Percentiles rank a stretch among this genome's conserved stretches.
Conservation (phyloP, 2,113 vertebrate species). For the Alethe diademata region DNA sequence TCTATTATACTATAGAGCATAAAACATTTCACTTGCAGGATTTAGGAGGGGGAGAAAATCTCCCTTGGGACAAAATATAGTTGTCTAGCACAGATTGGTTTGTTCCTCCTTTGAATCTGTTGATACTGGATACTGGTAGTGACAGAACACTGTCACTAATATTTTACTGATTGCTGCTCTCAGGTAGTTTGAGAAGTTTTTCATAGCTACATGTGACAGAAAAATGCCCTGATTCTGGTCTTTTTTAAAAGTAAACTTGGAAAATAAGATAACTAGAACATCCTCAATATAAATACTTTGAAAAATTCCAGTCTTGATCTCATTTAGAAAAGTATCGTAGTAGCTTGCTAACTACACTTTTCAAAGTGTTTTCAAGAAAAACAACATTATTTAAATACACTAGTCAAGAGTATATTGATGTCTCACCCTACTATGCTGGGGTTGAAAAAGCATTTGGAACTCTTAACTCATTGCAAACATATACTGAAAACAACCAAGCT, state of each 20-base stretch:
- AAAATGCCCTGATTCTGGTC: not conserved
- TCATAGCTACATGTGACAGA: not conserved
- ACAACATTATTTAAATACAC: not conserved
- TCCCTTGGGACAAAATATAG: not conserved
- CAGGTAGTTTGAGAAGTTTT: conserved; percentile 10
- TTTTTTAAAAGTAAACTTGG: not conserved
- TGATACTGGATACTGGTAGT: not conserved
- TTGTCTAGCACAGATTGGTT: not conserved
- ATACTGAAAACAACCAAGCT: conserved; percentile 6
- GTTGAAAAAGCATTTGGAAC: conserved; percentile 20
- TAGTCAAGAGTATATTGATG: not conserved
- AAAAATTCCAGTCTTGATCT: not conserved
- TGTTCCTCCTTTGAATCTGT: conserved; percentile 4
- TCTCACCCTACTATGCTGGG: not conserved
- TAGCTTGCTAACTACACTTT: not conserved
- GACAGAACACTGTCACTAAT: not conserved
- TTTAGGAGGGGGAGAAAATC: not conserved
- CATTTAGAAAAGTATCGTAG: not conserved
- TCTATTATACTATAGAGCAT: not conserved
- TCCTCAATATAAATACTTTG: not conserved
- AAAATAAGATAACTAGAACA: not conserved
- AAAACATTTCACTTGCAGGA: conserved; percentile 12
- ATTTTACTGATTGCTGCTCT: conserved; percentile 3
- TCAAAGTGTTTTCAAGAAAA: conserved; percentile 13
- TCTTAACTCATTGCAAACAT: not conserved